These are phyloP conservation scores for Steinernema feltiae DNA, from an alignment of 1,140 invertebrate genomes.

Conservation along the genomic window DNA sequence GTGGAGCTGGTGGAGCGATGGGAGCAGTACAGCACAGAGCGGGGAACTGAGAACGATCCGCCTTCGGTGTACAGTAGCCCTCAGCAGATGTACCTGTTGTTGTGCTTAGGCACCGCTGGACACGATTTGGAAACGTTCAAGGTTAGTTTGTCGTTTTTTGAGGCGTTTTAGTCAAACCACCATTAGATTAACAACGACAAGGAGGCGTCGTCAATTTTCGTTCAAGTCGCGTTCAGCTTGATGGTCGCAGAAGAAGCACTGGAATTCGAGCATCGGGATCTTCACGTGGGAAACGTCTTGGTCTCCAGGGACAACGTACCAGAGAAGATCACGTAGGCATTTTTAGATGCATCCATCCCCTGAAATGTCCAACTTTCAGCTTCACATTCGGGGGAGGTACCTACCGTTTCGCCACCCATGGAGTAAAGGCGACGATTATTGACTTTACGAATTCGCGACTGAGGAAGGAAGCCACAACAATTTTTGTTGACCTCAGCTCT, in stretches of 20 bases:
- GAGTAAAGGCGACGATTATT: slow-evolving; percentile 71
- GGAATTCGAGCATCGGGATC: slow-evolving; percentile 85
- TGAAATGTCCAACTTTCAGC: too few relatives aligned
- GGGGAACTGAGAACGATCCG: slow-evolving; percentile 29
- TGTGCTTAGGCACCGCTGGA: slow-evolving; percentile 66
- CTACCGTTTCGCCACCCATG: slow-evolving; percentile 61
- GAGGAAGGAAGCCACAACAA: slow-evolving; percentile 65
- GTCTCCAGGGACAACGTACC: slow-evolving; percentile 60
- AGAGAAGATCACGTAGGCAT: too few relatives aligned
- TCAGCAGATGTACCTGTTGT: slow-evolving; percentile 65
- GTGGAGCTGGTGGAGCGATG: slow-evolving; percentile 56
- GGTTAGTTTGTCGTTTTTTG: too few relatives aligned
- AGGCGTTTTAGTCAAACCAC: too few relatives aligned
- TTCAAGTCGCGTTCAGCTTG: slow-evolving; percentile 62
- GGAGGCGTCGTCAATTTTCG: slow-evolving; percentile 50
- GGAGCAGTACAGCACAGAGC: slow-evolving; percentile 55
- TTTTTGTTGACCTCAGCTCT: slow-evolving; percentile 72
- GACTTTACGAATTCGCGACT: slow-evolving; percentile 85
- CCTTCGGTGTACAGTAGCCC: slow-evolving; percentile 22
- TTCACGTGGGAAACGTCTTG: slow-evolving; percentile 85
- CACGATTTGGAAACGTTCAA: slow-evolving; percentile 71
- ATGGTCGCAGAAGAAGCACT: slow-evolving; percentile 74
- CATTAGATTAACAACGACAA: slow-evolving; percentile 51
- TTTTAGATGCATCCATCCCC: too few relatives aligned
- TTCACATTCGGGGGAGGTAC: slow-evolving; percentile 52